Base-by-base conservation (phyloP, 2,888 invertebrate genomes). In the Chironomus riparius region DNA sequence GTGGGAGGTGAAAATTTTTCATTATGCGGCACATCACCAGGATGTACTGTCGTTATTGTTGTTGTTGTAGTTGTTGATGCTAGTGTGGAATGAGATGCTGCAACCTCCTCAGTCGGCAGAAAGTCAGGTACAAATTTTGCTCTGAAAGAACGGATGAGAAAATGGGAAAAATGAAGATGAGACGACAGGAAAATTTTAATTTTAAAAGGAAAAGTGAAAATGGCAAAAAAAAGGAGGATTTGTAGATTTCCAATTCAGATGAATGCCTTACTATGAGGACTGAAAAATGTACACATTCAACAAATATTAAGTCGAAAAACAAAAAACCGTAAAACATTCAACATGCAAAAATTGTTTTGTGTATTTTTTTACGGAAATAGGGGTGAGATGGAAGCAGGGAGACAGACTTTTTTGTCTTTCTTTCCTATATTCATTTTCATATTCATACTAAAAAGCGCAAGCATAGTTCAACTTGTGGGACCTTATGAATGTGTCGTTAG, bases 71-170 rank as follows among this genome's bases (percentile, higher is more conserved):
- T 10, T 77, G 85, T 85, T 79, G 85, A 84, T 77, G 85, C 85
- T 74, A 81, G 74, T 75, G 78, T 74, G 76, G 74, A 75, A 76
- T 77, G 76, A 65, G 80, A 78, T 77, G 78, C 77, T 62, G 79
- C 76, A 76, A 73, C 61, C 78, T 80, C 82, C 82, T 88, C 88
- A 78, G 87, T 88, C 81, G 88, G 90, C 85, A 87, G 89, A 86
- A 88, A 91, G 83, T 88, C 88, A 83, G 91, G 85, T 82, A 90
- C 89, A 85, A 91, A 90, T 85, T 90, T 91, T 79, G 91, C 88
- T 84, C 90, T 87, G 84, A 71, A 85, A 85, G 15, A 50, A 15
- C 15, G 50, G 4, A 48, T 15, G 69, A 5, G 69, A 69, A 38
- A 10, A 38, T 24, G 24, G 4, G 38, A 38, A 38, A 38, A 38